These are phyloP conservation scores for Chrysogorgia sp. DNA, from an alignment of 92 coral and sea anemone species.

Conservation along the genomic window DNA sequence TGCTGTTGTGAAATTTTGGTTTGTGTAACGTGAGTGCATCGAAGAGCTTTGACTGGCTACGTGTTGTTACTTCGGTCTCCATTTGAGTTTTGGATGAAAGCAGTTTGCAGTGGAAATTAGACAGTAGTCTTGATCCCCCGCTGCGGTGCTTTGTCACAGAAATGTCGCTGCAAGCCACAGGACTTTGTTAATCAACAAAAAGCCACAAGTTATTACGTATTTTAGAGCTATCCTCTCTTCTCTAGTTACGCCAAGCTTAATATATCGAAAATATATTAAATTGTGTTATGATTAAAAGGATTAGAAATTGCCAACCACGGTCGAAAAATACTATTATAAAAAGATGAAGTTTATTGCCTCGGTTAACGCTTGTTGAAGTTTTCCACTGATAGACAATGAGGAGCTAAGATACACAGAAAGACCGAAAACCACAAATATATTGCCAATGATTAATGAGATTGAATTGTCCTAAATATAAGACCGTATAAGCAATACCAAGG, in stretches of 20 bases:
- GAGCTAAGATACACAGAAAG: neutral
- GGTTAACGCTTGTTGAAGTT: neutral
- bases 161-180: conserved; percentile 19
- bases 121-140: neutral
- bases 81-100: neutral
- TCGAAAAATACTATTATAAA: neutral
- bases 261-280: neutral
- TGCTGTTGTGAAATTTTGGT: conserved; percentile 8
- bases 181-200: conserved; percentile 18
- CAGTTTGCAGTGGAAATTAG: neutral
- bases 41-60: neutral
- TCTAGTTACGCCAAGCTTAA: neutral
- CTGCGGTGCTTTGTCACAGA: conserved; percentile 9
- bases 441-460: neutral
- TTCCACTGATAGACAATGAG: neutral
- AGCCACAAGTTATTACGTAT: neutral
- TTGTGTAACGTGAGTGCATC: conserved; percentile 31
- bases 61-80: neutral
- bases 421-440: conserved; percentile 27
- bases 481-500: too few species aligned
- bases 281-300: neutral
- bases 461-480: too few species aligned
- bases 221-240: neutral
- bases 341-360: neutral
- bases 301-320: neutral